Percentiles rank a stretch among this genome's conserved stretches.
Conservation (phyloP, 1,140 invertebrate genomes). For the Zaprionus vittiger region DNA sequence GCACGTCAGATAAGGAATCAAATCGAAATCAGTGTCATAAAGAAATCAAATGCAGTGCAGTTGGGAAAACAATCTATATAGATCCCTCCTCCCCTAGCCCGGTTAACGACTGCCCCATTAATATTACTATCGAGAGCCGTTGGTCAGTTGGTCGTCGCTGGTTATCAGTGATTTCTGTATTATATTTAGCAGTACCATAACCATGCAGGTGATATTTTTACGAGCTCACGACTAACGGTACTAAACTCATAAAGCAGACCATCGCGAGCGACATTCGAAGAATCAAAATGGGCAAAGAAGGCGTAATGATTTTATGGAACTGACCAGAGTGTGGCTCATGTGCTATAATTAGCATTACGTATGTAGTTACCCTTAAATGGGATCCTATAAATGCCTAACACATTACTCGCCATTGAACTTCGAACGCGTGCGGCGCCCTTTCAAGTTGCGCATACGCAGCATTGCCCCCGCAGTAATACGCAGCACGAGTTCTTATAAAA, state of each 20-base stretch:
- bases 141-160: conserved; percentile 54
- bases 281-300: conserved; percentile 60
- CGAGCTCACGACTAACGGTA: background rate
- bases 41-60: conserved; percentile 6
- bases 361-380: conserved; percentile 14
- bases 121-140: conserved; percentile 30
- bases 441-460: conserved; percentile 48
- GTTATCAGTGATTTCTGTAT: conserved; percentile 19
- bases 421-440: conserved; percentile 35
- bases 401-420: conserved; percentile 40
- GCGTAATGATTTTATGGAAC: conserved; percentile 22
- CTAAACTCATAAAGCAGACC: conserved; percentile 29
- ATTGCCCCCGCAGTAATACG: background rate
- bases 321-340: conserved; percentile 41
- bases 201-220: conserved; percentile 8
- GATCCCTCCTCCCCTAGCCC: background rate
- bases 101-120: conserved; percentile 54
- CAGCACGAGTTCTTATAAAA: conserved; percentile 54
- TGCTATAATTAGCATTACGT: conserved; percentile 51
- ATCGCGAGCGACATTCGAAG: conserved; percentile 27
- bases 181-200: conserved; percentile 16
- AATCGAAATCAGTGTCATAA: background rate
- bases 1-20: background rate
- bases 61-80: background rate
- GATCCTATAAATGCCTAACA: conserved; percentile 32